phyloP scores from a whole-genome alignment of 2,797 vertebrate species.

The Octomys mimax region DNA sequence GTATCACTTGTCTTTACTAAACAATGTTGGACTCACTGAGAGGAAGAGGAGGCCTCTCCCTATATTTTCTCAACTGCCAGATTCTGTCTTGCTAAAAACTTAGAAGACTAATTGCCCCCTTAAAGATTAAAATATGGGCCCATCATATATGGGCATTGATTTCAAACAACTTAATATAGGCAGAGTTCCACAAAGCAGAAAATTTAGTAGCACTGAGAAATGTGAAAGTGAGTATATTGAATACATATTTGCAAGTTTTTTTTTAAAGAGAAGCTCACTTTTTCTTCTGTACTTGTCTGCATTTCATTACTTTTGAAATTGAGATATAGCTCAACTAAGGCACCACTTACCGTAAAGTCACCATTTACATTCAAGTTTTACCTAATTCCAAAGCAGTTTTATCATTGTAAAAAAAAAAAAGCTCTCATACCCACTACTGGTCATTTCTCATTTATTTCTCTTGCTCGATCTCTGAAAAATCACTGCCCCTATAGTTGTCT shows the following conservation, averaged over 20 bases:
- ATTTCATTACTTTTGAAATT: neutral
- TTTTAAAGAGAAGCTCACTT: neutral
- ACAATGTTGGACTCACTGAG: neutral
- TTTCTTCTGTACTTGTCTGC: neutral
- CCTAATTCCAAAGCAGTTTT: slow-evolving; percentile 2
- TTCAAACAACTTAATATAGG: neutral
- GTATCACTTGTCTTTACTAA: neutral
- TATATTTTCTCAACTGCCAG: neutral
- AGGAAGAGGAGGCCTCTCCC: neutral
- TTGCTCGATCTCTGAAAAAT: neutral
- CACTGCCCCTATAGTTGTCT: neutral
- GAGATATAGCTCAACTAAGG: neutral
- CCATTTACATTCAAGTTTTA: neutral
- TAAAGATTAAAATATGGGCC: neutral
- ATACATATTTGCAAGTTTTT: neutral
- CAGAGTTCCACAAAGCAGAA: neutral
- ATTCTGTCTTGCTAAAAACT: neutral
- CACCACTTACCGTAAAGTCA: neutral
- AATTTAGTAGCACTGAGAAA: neutral
- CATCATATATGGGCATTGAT: neutral
- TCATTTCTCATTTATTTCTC: neutral
- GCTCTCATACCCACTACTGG: too few relatives aligned
- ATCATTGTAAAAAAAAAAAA: neutral
- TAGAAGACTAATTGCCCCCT: neutral
- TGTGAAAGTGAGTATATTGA: neutral